Evolutionary conservation across 1,140 invertebrate species (phyloP).

Genomic region (Brachionus angularis): DNA sequence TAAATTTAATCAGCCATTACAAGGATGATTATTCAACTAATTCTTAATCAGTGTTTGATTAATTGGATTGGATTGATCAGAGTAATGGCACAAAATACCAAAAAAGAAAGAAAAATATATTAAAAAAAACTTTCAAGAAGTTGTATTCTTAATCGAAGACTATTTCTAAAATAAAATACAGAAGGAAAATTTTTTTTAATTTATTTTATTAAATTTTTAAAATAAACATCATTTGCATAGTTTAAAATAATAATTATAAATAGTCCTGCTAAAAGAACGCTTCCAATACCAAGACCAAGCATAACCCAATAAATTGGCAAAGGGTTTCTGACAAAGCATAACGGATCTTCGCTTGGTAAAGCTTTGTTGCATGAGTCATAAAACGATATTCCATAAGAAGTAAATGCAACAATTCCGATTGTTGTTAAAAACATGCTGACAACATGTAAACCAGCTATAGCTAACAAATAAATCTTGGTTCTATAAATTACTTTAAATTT

Average conservation of each 20-base stretch:
- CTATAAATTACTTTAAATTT: slow-evolving; percentile 18
- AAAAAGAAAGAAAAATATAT: background rate
- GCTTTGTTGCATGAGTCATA: slow-evolving; percentile 19
- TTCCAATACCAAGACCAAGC: background rate
- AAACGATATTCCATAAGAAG: slow-evolving; percentile 3
- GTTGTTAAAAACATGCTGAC: background rate
- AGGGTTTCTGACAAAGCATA: background rate
- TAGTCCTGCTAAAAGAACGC: no score
- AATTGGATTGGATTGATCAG: slow-evolving; percentile 34
- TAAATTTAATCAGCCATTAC: slow-evolving; percentile 28
- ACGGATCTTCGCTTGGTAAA: background rate
- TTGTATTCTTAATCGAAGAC: background rate
- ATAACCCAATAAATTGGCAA: slow-evolving; percentile 5
- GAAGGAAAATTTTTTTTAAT: background rate
- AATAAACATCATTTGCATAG: no score
- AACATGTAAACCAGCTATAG: background rate
- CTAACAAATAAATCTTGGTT: background rate
- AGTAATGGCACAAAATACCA: background rate
- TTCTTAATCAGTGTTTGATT: slow-evolving; percentile 14
- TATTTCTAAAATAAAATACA: background rate
- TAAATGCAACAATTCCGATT: slow-evolving; percentile 1
- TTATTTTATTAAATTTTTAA: no score
- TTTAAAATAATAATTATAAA: no score
- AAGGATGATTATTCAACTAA: slow-evolving; percentile 20
- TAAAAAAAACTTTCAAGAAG: background rate